Evolutionary conservation across 2,113 vertebrate genomes (phyloP).

Genomic region (Tetrao urogallus): DNA sequence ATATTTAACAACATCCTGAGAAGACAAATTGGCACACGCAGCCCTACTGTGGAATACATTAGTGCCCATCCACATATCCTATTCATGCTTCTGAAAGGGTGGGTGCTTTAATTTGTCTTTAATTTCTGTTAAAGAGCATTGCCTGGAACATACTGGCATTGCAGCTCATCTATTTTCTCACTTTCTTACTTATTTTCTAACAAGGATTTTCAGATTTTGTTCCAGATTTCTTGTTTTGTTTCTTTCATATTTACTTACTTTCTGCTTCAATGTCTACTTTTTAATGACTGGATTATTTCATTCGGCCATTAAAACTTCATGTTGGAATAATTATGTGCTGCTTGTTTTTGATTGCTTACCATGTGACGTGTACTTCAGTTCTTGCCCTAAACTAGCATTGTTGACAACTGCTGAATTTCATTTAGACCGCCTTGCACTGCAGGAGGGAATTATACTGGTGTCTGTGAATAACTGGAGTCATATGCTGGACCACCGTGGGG

Average conservation of each 20-base stretch:
- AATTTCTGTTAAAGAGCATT: slow-evolving; percentile 13
- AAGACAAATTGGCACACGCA: slow-evolving; percentile 93
- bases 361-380: neutral
- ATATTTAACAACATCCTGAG: slow-evolving; percentile 99
- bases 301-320: neutral
- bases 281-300: neutral
- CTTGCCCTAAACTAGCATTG: neutral
- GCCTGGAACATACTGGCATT: neutral
- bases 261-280: neutral
- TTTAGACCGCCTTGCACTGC: neutral
- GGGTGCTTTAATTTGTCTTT: slow-evolving; percentile 52
- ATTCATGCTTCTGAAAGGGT: slow-evolving; percentile 95
- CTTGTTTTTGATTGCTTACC: neutral
- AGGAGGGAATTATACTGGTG: neutral
- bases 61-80: slow-evolving; percentile 94
- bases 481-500: neutral
- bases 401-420: neutral
- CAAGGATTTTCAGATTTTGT: neutral
- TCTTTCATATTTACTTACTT: neutral
- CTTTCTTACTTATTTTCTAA: neutral
- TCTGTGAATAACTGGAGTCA: neutral
- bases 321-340: neutral
- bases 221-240: neutral
- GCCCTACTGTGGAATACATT: slow-evolving; percentile 95
- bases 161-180: neutral